These are phyloP conservation scores for Dynastes grantii DNA, from an alignment of 2,888 invertebrate genomes.

Conservation along the genomic window DNA sequence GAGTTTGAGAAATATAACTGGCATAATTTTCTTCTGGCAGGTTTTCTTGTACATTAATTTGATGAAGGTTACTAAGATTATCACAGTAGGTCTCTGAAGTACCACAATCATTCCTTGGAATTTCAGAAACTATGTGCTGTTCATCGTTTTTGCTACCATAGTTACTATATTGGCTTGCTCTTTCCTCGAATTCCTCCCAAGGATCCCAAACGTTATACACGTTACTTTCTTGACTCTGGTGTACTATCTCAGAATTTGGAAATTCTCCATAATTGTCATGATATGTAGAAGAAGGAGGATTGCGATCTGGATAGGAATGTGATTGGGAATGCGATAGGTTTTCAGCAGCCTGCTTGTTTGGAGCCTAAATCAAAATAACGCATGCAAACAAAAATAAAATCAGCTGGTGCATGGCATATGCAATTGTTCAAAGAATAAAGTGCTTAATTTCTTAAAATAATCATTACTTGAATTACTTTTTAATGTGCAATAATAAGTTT, in stretches of 20 bases:
- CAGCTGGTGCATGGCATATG: constrained; percentile 61
- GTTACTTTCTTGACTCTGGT: constrained; percentile 55
- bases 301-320: constrained; percentile 42
- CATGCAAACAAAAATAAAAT: constrained; percentile 68
- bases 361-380: constrained; percentile 64
- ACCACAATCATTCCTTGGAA: not conserved
- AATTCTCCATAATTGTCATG: constrained; percentile 16
- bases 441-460: constrained; percentile 25
- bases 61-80: constrained; percentile 15
- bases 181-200: constrained; percentile 80
- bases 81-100: not conserved
- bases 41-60: constrained; percentile 5
- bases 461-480: not conserved
- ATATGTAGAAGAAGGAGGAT: constrained; percentile 27
- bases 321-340: constrained; percentile 51
- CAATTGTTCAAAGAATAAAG: constrained; percentile 54
- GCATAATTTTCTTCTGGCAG: constrained; percentile 1
- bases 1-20: not conserved
- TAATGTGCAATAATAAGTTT: not conserved
- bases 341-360: constrained; percentile 60
- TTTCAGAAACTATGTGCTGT: not conserved
- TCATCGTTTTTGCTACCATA: not conserved
- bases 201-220: constrained; percentile 77
- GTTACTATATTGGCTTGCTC: constrained; percentile 4
- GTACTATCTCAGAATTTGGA: constrained; percentile 32